Conservation (phyloP, 2,113 vertebrate species). For the Speoplatyrhinus poulsoni region DNA sequence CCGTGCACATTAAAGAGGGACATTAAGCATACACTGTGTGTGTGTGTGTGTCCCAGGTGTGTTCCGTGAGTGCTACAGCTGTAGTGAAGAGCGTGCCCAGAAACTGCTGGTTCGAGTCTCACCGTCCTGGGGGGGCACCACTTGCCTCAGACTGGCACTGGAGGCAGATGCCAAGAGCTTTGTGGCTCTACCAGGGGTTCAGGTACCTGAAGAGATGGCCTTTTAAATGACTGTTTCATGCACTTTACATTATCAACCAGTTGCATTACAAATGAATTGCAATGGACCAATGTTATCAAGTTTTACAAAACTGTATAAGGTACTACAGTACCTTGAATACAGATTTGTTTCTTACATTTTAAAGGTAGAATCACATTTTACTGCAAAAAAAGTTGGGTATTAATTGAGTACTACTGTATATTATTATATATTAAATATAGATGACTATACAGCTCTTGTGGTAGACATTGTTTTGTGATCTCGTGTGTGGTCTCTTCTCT, state of each 20-base stretch:
- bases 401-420: no score
- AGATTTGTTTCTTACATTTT: no score
- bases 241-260: neutral
- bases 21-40: neutral
- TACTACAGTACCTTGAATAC: no score
- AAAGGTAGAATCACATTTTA: no score
- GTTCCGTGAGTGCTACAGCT: conserved; percentile 87
- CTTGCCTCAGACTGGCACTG: conserved; percentile 86
- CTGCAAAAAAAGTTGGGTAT: no score
- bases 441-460: no score
- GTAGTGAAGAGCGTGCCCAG: conserved; percentile 82
- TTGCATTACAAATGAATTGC: neutral
- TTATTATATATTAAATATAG: no score
- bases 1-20: neutral
- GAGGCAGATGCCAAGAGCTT: conserved; percentile 91
- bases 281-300: no score
- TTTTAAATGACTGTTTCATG: neutral
- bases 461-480: no score
- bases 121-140: conserved; percentile 87
- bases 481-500: neutral
- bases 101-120: conserved; percentile 86
- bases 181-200: conserved; percentile 89
- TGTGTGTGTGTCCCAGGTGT: conserved; percentile 68
- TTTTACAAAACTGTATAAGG: no score
- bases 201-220: conserved; percentile 73